Base-by-base conservation (phyloP, 2,113 vertebrate species). In the Crocuta crocuta region DNA sequence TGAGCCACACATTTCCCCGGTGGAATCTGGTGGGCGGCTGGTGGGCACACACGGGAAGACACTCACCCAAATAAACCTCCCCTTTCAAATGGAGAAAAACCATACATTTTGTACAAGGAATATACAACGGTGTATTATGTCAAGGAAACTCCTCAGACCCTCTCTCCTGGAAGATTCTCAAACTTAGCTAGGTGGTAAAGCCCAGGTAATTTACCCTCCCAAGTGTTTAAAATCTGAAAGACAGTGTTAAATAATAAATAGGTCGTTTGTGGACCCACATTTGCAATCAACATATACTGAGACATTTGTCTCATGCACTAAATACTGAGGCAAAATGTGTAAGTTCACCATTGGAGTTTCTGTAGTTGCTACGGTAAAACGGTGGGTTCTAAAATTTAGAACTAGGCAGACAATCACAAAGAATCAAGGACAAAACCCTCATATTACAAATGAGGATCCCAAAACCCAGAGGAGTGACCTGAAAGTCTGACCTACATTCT, bases 381-480 rank as follows among this genome's bases (percentile, higher is more conserved):
- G 45, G 61, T 26, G 26, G 48, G 23, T 73, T 81, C 16, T 23
- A 50, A 55, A 87, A 55, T 76, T 31, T 61, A 94, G 33, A 70
- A 76, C 1, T 6, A 80, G 43, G 48, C 43, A 19, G 66, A 45
- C 50, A 21, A 7, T 26, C 28, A 15, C n/a, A 7, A 61, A 83
- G n/a, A 80, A 90, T 96, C 9, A 8, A 80, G 63, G 68, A 45
- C 31, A 66, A 21, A 89, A 39, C 23, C 68, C 53, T 91, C 53
- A 16, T 0, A 0, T 84, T 93, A 61, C 74, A 95, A 70, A 45
- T 10, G 33, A 76, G 39, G 68, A 58, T 19, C 78, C 28, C 28
- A 73, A 48, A 82, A 45, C 24, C 17, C 31, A 80, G 74, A 43
- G 45, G 19, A 10, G 26, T 43, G 33, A 73, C 35, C 43, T 26